Conservation (phyloP, 2,113 vertebrate genomes). For the Panurus biarmicus region DNA sequence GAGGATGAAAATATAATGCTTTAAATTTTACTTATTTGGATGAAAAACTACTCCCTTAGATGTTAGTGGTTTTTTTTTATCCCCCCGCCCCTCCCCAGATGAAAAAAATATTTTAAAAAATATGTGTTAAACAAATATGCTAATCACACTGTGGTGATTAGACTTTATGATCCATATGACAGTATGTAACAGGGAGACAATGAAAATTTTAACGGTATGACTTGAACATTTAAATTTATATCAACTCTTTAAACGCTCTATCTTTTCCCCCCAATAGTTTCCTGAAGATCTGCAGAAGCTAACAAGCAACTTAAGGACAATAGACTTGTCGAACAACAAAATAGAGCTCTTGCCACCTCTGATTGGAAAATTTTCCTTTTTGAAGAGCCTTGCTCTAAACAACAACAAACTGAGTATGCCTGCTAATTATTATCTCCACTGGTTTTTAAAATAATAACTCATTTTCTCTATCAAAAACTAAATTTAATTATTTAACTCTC, state of each 20-base stretch:
- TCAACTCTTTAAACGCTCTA: background rate
- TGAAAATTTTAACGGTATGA: background rate
- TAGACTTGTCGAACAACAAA: constrained; percentile 92
- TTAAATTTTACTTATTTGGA: background rate
- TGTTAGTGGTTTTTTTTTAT: background rate
- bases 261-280: constrained; percentile 73
- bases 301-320: constrained; percentile 84
- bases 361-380: constrained; percentile 84
- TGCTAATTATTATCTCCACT: background rate
- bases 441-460: background rate
- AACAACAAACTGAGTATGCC: constrained; percentile 87
- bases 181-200: background rate
- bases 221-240: background rate
- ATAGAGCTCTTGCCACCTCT: constrained; percentile 81
- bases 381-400: constrained; percentile 90
- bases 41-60: background rate
- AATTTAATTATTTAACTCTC: background rate
- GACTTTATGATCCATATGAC: background rate
- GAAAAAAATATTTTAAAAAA: background rate
- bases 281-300: constrained; percentile 92
- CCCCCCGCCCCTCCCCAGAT: background rate
- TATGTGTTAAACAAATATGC: background rate
- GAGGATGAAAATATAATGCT: background rate
- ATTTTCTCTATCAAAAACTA: background rate
- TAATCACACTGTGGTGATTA: background rate